Evolutionary conservation across 2,888 invertebrate genomes (phyloP).

Genomic region (Polymixis lichenea): DNA sequence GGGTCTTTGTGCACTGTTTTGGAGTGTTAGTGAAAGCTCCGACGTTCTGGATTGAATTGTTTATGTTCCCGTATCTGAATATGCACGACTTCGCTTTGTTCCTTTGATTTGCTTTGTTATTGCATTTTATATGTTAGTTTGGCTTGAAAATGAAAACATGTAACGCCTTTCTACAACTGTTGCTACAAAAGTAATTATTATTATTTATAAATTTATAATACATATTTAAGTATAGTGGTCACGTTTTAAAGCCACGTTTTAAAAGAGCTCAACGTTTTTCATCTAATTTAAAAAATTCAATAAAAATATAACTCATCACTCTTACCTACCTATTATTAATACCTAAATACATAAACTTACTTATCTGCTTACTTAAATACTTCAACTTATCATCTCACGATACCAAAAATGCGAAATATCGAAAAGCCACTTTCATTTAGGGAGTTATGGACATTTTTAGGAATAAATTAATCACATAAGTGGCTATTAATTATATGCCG

Average conservation of each 20-base stretch:
- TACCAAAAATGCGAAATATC: background rate
- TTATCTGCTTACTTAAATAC: too few species aligned
- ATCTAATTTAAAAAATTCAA: background rate
- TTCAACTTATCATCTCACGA: background rate
- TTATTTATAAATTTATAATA: background rate
- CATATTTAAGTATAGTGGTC: background rate
- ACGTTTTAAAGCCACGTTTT: too few species aligned
- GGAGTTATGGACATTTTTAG: slow-evolving; percentile 4
- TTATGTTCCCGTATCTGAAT: slow-evolving; percentile 45
- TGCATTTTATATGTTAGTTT: slow-evolving; percentile 33
- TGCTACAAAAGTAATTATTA: background rate
- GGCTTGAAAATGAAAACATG: background rate
- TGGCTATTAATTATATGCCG: slow-evolving; percentile 2
- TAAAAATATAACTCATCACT: too few species aligned
- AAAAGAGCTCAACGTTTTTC: background rate
- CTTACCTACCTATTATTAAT: background rate
- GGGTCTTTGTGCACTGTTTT: slow-evolving; percentile 72
- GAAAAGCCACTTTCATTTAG: background rate
- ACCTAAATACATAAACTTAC: background rate
- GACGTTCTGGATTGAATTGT: slow-evolving; percentile 59
- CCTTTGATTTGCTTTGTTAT: slow-evolving; percentile 28
- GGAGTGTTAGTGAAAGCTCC: slow-evolving; percentile 77
- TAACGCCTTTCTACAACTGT: background rate
- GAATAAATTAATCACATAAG: slow-evolving; percentile 19
- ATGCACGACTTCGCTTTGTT: slow-evolving; percentile 47